Evolutionary conservation across 2,888 invertebrate genomes (phyloP).

Genomic region (Tipula unca): DNA sequence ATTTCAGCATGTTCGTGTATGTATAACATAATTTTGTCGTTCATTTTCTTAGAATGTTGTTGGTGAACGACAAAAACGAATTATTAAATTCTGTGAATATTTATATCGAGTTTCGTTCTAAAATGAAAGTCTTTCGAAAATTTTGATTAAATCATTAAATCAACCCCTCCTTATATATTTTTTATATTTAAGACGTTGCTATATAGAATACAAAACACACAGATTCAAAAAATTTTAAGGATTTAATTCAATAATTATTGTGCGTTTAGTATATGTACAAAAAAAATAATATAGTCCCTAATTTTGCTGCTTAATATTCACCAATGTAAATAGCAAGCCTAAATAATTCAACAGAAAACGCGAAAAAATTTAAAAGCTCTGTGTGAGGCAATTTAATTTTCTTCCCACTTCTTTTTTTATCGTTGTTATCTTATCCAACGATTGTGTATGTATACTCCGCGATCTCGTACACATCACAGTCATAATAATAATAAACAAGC

Average conservation of each 20-base stretch:
- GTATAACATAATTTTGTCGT: not conserved
- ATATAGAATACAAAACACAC: not conserved
- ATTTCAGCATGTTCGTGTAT: not conserved
- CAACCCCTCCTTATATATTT: not conserved
- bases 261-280: not conserved
- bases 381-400: not conserved
- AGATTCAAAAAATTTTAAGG: not conserved
- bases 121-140: not conserved
- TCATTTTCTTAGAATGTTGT: too few relatives aligned
- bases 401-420: not conserved
- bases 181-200: not conserved
- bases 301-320: not conserved
- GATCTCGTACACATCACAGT: not conserved
- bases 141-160: not conserved
- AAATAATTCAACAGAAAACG: not conserved
- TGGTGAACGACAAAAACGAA: not conserved
- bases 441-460: not conserved
- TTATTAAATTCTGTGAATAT: not conserved
- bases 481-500: not conserved
- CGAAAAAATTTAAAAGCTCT: not conserved
- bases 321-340: not conserved
- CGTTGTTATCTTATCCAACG: not conserved
- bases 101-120: too few relatives aligned
- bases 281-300: not conserved
- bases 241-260: slow-evolving; percentile 1